Conservation (phyloP, 2,797 vertebrate genomes). For the Tadarida brasiliensis region DNA sequence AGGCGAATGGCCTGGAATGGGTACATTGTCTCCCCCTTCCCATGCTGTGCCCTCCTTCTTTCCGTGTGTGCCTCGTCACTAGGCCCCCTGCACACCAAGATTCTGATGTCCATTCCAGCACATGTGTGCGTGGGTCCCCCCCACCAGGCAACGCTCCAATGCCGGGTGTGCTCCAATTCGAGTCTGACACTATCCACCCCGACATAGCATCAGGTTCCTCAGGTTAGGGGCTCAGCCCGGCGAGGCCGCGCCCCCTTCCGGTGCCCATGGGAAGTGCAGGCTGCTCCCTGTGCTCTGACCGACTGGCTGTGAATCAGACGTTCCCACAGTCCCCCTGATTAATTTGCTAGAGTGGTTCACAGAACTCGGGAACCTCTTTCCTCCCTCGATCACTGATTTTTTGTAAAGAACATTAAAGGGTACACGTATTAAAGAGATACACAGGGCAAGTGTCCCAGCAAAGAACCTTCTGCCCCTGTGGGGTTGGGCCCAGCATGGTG, state of each 20-base stretch:
- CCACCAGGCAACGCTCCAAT: background rate
- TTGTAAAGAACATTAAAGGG: background rate
- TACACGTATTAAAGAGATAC: background rate
- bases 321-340: background rate
- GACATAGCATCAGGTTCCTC: no score
- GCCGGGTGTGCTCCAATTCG: background rate
- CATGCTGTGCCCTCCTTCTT: background rate
- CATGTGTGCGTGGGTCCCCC: background rate
- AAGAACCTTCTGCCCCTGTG: no score
- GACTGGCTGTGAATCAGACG: background rate
- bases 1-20: background rate
- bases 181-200: no score
- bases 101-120: background rate
- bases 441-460: background rate
- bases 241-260: no score
- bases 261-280: background rate
- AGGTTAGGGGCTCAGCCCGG: no score
- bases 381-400: no score
- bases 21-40: background rate
- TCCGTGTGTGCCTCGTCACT: background rate
- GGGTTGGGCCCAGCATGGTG: background rate
- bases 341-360: background rate
- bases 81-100: background rate
- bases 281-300: background rate
- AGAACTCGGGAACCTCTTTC: no score